Evolutionary conservation across 2,797 vertebrate genomes (phyloP), one percentile per base, ranked within the genome.

Genomic region (Melanotaenia maccullochi): DNA sequence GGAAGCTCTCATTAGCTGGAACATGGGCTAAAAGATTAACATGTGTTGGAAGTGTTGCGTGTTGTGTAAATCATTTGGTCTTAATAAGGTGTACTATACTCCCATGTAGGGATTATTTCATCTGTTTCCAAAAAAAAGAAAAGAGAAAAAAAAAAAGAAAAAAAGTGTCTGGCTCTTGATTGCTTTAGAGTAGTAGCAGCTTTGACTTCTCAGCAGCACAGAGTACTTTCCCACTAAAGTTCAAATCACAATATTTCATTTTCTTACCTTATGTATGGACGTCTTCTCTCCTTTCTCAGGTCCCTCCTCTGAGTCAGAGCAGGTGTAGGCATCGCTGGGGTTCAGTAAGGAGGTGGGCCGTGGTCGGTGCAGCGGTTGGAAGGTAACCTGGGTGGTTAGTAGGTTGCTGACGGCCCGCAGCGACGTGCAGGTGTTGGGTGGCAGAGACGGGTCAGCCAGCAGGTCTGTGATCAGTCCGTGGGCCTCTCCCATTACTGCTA

Each of bases 401-500:
- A 99, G 95, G 88, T 97, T 99, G 92, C 97, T 99, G 71, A 99
- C 97, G 0, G 97, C 96, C 78, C 97, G 92, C 79, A 99, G 88
- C 0, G 97, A 97, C 0, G 96, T 97, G 92, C 97, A 98, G 75
- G 97, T 98, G 0, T 97, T 97, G 22, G 97, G 95, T 5, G 98
- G 97, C 77, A 99, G 91, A 0, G 96, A 97, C 14, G 97, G 96
- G 82, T 99, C 97, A 0, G 97, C 98, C 81, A 99, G 91, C 42
- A 99, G 95, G 87, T 99, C 98, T 0, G 97, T 96, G 81, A 99
- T 98, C 65, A 99, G 95, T 28, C 98, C 98, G 0, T 99, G 97
- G 4, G 98, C 98, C 83, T 99, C 98, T 20, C 98, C 98, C 98
- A 99, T 99, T 87, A 99, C 96, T 0, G 97, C 97, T 0, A 99